Percentiles rank a stretch among this genome's conserved stretches.
These are phyloP conservation scores for Dendrolimus kikuchii DNA, from an alignment of 1,140 invertebrate genomes.

Conservation along the genomic window DNA sequence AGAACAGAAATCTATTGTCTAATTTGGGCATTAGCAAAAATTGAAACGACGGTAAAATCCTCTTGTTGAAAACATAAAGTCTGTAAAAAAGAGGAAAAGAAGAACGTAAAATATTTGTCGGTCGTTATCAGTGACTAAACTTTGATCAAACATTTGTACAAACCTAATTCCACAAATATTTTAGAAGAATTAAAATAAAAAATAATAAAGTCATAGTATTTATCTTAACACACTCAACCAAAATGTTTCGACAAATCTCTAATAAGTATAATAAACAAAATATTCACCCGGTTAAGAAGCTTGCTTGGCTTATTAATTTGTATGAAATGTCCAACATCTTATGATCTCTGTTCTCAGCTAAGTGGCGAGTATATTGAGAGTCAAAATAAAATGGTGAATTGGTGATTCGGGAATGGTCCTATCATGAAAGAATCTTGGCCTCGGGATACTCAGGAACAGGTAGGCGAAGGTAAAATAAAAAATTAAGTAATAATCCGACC, in stretches of 20 bases:
- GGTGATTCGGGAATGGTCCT: slow-evolving; percentile 41
- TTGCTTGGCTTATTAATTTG: slow-evolving; percentile 63
- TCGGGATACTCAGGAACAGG: slow-evolving; percentile 35
- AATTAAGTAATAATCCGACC: slow-evolving; percentile 68
- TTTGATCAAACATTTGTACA: slow-evolving; percentile 33
- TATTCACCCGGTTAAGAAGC: slow-evolving; percentile 68
- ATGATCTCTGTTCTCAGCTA: slow-evolving; percentile 14
- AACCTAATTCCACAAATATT: slow-evolving; percentile 46
- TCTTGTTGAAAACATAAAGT: too few species aligned
- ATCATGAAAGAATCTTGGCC: slow-evolving; percentile 45
- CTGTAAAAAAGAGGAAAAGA: too few species aligned
- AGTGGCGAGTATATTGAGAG: slow-evolving; percentile 5
- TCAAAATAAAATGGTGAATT: slow-evolving; percentile 33
- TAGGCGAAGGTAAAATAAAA: slow-evolving; percentile 59
- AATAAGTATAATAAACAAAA: slow-evolving; percentile 67
- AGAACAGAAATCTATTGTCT: too few species aligned
- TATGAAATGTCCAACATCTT: slow-evolving; percentile 27
- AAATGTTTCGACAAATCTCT: slow-evolving; percentile 66
- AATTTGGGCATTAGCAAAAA: too few species aligned
- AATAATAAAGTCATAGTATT: slow-evolving; percentile 33
- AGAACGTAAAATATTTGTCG: slow-evolving; percentile 1
- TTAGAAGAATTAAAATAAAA: slow-evolving; percentile 25
- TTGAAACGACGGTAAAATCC: too few species aligned
- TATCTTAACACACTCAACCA: slow-evolving; percentile 56
- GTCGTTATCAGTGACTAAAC: slow-evolving; percentile 19